A percentile compares a stretch with the other conserved stretches of the same genome.
Evolutionary conservation across 2,113 vertebrate species (phyloP).

Genomic region (Grammatotria lemairii): DNA sequence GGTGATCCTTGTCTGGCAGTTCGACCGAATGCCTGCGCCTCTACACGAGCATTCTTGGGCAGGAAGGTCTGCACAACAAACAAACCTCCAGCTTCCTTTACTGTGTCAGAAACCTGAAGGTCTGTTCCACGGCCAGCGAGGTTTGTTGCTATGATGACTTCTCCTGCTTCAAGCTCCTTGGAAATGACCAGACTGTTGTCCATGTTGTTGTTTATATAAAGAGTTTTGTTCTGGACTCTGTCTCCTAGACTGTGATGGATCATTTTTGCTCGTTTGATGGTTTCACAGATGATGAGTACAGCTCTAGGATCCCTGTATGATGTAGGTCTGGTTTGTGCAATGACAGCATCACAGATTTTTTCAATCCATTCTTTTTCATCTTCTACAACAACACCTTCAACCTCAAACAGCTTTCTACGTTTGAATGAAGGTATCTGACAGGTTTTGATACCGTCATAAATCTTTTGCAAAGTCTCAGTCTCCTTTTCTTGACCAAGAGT

Average conservation of each 20-base stretch:
- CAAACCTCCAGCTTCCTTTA: slow-evolving; percentile 30
- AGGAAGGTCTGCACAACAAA: not conserved
- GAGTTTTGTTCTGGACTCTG: accelerated
- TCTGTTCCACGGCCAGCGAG: slow-evolving; percentile 65
- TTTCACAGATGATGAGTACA: accelerated
- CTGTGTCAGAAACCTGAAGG: slow-evolving; percentile 10
- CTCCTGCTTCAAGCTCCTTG: not conserved
- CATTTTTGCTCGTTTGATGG: no score
- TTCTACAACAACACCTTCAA: not conserved
- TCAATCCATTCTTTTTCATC: accelerated
- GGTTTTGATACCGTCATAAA: not conserved
- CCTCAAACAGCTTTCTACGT: slow-evolving; percentile 59
- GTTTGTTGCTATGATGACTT: slow-evolving; percentile 56
- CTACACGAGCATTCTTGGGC: accelerated
- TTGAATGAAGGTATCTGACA: slow-evolving; percentile 57
- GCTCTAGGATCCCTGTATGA: not conserved
- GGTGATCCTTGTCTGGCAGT: accelerated
- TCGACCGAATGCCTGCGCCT: accelerated
- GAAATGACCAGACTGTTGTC: accelerated
- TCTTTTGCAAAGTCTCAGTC: slow-evolving; percentile 23
- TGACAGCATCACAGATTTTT: accelerated
- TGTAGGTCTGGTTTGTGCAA: accelerated
- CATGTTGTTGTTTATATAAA: accelerated
- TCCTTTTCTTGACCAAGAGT: slow-evolving; percentile 38
- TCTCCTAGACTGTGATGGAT: accelerated